Evolutionary conservation across 2,888 invertebrate genomes (phyloP).

Genomic region (Aporophyla nigra): DNA sequence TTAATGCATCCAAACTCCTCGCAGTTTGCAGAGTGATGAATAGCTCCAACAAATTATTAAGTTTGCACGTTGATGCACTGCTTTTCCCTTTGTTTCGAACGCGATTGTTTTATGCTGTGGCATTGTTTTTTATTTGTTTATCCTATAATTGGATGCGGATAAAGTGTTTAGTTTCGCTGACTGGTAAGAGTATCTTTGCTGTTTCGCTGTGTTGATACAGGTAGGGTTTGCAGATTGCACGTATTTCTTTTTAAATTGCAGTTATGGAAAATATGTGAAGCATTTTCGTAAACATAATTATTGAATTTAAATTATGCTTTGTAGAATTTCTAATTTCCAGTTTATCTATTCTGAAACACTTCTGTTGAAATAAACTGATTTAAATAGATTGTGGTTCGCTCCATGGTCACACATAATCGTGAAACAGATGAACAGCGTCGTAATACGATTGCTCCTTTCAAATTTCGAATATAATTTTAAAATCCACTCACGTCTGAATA

Average conservation of each 20-base stretch:
- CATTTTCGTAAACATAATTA: background rate
- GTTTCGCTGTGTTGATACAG: conserved; percentile 18
- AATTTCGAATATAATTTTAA: conserved; percentile 54
- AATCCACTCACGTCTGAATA: conserved; percentile 51
- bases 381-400: background rate
- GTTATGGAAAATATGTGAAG: background rate
- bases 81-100: conserved; percentile 53
- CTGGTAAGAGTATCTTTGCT: conserved; percentile 39
- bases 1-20: conserved; percentile 63
- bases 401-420: background rate
- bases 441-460: conserved; percentile 48
- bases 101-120: conserved; percentile 57
- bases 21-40: conserved; percentile 61
- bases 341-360: background rate
- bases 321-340: background rate
- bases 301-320: background rate
- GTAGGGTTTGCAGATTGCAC: background rate
- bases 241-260: background rate
- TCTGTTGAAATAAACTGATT: background rate
- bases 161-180: conserved; percentile 60
- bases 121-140: conserved; percentile 60
- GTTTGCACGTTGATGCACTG: conserved; percentile 64
- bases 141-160: conserved; percentile 59
- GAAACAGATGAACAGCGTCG: conserved; percentile 42
- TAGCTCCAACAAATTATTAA: conserved; percentile 60